phyloP scores from a whole-genome alignment of 1,140 invertebrate species.

The Drosophila sturtevanti region DNA sequence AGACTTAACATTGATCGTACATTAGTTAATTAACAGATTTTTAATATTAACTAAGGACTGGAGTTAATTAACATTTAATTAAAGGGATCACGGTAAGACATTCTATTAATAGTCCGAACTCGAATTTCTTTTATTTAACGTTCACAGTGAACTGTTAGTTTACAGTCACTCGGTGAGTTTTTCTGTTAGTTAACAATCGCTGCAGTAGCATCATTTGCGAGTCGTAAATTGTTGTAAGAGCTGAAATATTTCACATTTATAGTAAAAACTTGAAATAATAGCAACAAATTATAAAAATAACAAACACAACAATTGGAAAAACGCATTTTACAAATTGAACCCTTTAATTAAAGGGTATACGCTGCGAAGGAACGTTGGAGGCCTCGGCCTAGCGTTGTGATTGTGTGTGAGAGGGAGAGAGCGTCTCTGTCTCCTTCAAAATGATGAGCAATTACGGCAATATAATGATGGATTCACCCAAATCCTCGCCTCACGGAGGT shows the following conservation, averaged over 20 bases:
- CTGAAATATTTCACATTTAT: not conserved
- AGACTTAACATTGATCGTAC: too few relatives aligned
- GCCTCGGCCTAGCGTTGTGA: conserved; percentile 28
- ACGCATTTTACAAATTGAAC: not conserved
- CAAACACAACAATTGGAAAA: not conserved
- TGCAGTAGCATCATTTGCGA: too few relatives aligned
- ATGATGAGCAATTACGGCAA: conserved; percentile 83
- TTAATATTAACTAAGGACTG: too few relatives aligned
- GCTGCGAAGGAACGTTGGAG: not conserved
- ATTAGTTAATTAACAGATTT: too few relatives aligned
- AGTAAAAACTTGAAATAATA: not conserved
- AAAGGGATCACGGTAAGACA: too few relatives aligned
- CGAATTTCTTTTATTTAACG: too few relatives aligned
- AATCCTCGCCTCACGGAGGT: conserved; percentile 95
- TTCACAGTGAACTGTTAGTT: too few relatives aligned
- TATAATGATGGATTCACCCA: conserved; percentile 97
- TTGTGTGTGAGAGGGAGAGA: conserved; percentile 1
- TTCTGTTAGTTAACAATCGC: too few relatives aligned
- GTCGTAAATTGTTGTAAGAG: not conserved
- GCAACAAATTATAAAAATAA: not conserved
- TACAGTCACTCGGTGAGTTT: too few relatives aligned
- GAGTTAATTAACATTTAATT: too few relatives aligned
- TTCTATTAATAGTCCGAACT: too few relatives aligned
- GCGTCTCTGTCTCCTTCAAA: conserved; percentile 31
- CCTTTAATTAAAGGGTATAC: not conserved